phyloP scores from a whole-genome alignment of 64 coral and sea anemone species.

The Dendrophyllia cribrosa region DNA sequence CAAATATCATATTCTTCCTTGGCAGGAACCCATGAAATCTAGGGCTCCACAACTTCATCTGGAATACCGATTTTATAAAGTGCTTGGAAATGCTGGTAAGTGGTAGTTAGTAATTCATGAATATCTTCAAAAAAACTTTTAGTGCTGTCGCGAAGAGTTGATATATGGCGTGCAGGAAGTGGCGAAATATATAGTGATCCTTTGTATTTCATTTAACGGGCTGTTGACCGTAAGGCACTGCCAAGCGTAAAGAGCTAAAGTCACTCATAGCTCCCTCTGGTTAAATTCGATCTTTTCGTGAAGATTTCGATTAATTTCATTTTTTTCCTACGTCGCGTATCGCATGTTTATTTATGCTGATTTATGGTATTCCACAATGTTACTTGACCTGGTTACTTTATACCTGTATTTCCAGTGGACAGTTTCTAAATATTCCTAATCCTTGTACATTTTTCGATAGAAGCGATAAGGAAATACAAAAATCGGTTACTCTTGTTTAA shows the following conservation, averaged over 20 bases:
- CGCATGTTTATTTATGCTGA: constrained; percentile 1
- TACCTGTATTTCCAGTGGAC: not conserved
- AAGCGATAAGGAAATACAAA: not conserved
- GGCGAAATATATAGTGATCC: constrained; percentile 23
- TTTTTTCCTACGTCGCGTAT: not conserved
- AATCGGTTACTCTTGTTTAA: not conserved
- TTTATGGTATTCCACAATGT: constrained; percentile 23
- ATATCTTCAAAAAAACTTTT: not conserved
- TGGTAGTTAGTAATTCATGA: not conserved
- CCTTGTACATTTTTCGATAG: not conserved
- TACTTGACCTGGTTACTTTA: constrained; percentile 3
- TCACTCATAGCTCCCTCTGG: too few species aligned
- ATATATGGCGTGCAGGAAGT: constrained; percentile 42
- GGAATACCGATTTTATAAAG: constrained; percentile 99
- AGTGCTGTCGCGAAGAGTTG: constrained; percentile 2
- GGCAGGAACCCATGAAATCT: constrained; percentile 97
- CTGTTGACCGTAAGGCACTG: not conserved
- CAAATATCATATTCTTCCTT: constrained; percentile 32
- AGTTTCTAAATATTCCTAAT: constrained; percentile 14
- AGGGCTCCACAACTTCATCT: constrained; percentile 96
- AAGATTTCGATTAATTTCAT: not conserved
- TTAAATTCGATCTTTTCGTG: not conserved
- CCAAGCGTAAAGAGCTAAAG: not conserved
- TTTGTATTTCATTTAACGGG: constrained; percentile 41
- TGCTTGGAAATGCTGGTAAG: constrained; percentile 93